These are phyloP conservation scores for Choloepus didactylus DNA, from an alignment of 2,797 vertebrate genomes.

Conservation along the genomic window DNA sequence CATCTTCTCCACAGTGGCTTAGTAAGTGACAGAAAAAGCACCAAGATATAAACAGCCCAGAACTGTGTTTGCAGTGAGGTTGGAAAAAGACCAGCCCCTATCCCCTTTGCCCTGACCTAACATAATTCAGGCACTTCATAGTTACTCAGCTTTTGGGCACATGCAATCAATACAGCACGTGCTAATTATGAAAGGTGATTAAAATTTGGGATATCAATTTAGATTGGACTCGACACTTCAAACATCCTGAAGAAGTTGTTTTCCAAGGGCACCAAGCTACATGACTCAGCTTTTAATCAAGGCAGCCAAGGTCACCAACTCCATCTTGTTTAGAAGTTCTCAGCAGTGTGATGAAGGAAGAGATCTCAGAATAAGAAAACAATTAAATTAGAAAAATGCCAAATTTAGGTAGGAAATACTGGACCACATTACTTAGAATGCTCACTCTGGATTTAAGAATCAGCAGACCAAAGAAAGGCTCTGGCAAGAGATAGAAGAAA, in stretches of 20 bases:
- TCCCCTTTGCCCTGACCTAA: not conserved
- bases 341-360: not conserved
- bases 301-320: not conserved
- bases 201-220: not conserved
- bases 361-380: not conserved
- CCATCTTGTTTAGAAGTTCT: not conserved
- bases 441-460: fast-evolving
- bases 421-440: fast-evolving
- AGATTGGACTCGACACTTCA: not conserved
- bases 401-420: no score
- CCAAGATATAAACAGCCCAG: slow-evolving; percentile 27
- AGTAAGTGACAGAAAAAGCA: slow-evolving; percentile 61
- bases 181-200: not conserved
- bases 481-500: not conserved
- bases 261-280: not conserved
- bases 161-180: not conserved
- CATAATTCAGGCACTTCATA: not conserved
- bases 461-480: not conserved
- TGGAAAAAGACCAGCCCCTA: slow-evolving; percentile 20
- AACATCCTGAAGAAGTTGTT: not conserved
- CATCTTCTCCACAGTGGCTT: slow-evolving; percentile 66
- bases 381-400: not conserved
- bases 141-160: not conserved
- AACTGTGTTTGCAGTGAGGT: not conserved
- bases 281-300: not conserved